A percentile compares a stretch with the other conserved stretches of the same genome.
Evolutionary conservation across 2,797 vertebrate species (phyloP).

Genomic region (Lacerta bilineata): DNA sequence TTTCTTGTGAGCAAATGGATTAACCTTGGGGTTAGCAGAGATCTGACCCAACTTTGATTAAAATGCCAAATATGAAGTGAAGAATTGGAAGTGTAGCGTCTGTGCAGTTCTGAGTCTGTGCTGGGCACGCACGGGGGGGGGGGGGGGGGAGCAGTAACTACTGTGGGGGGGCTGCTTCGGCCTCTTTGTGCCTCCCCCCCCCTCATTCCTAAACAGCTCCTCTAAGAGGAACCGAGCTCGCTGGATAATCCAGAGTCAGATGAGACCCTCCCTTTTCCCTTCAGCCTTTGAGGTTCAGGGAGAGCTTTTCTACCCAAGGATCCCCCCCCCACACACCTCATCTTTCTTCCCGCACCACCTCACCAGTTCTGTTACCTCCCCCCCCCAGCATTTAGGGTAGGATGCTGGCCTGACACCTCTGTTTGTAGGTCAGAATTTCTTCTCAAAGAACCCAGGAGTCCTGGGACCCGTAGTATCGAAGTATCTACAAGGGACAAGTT

Average conservation of each 20-base stretch:
- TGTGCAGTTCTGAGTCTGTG: background rate
- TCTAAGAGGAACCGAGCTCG: background rate
- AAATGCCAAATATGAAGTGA: background rate
- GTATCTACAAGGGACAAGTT: background rate
- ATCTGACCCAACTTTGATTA: conserved; percentile 13
- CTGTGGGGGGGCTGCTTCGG: background rate
- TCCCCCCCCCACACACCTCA: background rate
- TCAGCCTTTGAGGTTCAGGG: background rate
- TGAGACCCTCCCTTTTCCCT: no score
- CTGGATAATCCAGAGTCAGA: no score
- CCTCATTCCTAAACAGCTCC: no score
- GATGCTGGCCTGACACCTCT: no score
- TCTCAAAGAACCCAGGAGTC: conserved; percentile 1
- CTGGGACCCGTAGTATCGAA: accelerated
- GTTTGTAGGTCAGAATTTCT: background rate
- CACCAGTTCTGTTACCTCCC: background rate
- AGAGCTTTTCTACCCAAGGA: background rate
- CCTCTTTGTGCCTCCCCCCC: accelerated
- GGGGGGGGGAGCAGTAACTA: no score
- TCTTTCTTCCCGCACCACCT: no score
- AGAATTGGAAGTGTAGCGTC: background rate
- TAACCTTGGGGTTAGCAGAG: background rate
- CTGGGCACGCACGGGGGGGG: no score
- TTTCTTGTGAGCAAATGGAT: background rate
- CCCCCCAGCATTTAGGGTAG: background rate